Percentiles rank a stretch among this genome's conserved stretches.
phyloP scores from a whole-genome alignment of 2,888 invertebrate genomes.

The Criorhina ranunculi region DNA sequence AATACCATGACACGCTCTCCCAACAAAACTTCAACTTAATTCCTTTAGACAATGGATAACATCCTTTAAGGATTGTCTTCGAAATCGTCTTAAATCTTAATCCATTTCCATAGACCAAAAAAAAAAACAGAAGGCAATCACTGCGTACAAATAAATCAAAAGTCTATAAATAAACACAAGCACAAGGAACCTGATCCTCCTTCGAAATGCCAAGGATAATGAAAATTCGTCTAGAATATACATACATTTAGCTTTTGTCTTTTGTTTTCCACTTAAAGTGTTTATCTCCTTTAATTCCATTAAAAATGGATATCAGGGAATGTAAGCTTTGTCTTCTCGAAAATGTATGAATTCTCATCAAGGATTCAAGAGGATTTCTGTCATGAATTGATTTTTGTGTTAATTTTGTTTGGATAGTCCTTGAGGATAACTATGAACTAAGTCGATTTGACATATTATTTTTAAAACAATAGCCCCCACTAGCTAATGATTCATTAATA shows the following conservation, averaged over 20 bases:
- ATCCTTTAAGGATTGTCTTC: neutral
- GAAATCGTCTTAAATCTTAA: slow-evolving; percentile 12
- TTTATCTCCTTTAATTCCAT: neutral
- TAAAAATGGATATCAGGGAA: neutral
- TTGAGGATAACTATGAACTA: no score
- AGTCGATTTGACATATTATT: no score
- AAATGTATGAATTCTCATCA: neutral
- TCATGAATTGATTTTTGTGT: no score
- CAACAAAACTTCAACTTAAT: slow-evolving; percentile 1
- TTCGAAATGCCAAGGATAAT: neutral
- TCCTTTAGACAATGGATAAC: slow-evolving; percentile 8
- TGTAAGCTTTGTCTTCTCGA: neutral
- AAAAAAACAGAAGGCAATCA: neutral
- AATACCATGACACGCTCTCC: neutral
- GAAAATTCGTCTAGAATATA: neutral
- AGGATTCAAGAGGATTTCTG: no score
- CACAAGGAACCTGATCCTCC: slow-evolving; percentile 2
- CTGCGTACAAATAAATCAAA: neutral
- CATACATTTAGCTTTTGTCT: neutral
- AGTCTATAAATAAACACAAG: slow-evolving; percentile 11
- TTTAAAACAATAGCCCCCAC: no score
- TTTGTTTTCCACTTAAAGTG: slow-evolving; percentile 7
- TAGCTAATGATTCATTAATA: no score
- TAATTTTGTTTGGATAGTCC: no score
- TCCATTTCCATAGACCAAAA: neutral